Base-by-base conservation (phyloP, 2,113 vertebrate genomes). In the Cephalopterus ornatus region DNA sequence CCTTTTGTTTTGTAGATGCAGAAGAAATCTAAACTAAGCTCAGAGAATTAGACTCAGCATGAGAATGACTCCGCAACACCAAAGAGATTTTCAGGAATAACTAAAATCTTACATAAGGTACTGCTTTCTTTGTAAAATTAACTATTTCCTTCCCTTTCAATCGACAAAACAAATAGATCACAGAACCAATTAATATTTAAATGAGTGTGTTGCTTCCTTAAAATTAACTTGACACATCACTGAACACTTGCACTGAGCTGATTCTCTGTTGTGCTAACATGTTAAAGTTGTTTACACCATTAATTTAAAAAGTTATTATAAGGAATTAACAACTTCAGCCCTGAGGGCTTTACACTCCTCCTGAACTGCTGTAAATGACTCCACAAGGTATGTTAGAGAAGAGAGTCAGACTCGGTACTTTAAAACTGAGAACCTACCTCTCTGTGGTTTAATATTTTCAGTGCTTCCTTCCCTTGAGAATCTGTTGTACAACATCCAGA, bases 381-480 rank as follows among this genome's bases (percentile, higher is more conserved):
- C 39, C 65, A 86, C 35, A 32, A 91, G 44, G 68, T 39, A n/a
- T 12, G 56, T 20, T 4, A 67, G 41, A 72, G 28, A 21, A 26
- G 35, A 90, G 68, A 87, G 39, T 73, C 44, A 75, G 55, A 73
- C 14, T 73, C 74, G 35, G 26, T n/a, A 4, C 50, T 66, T 68
- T 6, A 94, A 77, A 61, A 72, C 12, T 81, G 12, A 91, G 89
- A 94, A 93, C 97, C 93, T 88, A 98, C 97, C 98, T 98, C 93
- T 27, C 14, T 85, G 26, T 91, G 89, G 74, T 92, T 92, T 63
- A 91, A 17, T 39, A 91, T 75, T 66, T 95, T 92, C 44, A 73
- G 89, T 39, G 82, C 53, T 59, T 92, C 95, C n/a, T 75, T 97
- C 68, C 88, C 96, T 72, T 65, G 96, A 80, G 72, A 80, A 70